Evolutionary conservation across 2,888 invertebrate species (phyloP), one percentile per base, ranked within the genome.

Genomic region (Ganaspis brasiliensis): DNA sequence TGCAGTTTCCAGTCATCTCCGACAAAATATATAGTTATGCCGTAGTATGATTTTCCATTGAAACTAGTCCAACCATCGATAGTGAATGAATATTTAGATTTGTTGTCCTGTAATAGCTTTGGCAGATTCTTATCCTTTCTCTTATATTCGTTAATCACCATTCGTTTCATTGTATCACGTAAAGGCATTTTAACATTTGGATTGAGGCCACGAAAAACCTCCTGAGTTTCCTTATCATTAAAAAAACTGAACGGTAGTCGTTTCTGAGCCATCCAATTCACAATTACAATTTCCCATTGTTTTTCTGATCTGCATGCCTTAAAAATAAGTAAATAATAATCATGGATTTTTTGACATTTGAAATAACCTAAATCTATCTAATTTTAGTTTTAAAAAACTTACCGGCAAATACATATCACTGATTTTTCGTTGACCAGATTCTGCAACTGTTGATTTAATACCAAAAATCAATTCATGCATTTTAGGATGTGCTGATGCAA

Each of bases 1-100:
- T 80, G 80, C 19, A 81, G 61, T 14, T 56, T 74, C 76, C 75
- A 83, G 45, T 81, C 40, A 12, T 77, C 72, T 67, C 81, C 77
- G n/a, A 82, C 76, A 16, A 49, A 49, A 16, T 49, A 16, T 49
- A 49, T 49, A 49, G 45, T 45, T 45, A 45, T 45, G 4, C 45
- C 45, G n/a, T 45, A 45, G 45, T 14, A 45, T 14, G 14, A 45
- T 14, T 12, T 45, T 14, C 3, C 14, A 45, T 12, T 14, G n/a
- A 45, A 14, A 45, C 14, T 14, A 4, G 45, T 45, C 45, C 45
- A 45, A 12, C 45, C 45, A n/a, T 45, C 45, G 12, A 45, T 4
- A 14, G n/a, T 45, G n/a, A 45, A 45, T 14, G 45, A 45, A 12
- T 14, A n/a, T 14, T 45, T 45, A 14, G 45, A 45, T 12, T 14